Conservation (phyloP, 2,888 invertebrate genomes). For the Craniophora ligustri region DNA sequence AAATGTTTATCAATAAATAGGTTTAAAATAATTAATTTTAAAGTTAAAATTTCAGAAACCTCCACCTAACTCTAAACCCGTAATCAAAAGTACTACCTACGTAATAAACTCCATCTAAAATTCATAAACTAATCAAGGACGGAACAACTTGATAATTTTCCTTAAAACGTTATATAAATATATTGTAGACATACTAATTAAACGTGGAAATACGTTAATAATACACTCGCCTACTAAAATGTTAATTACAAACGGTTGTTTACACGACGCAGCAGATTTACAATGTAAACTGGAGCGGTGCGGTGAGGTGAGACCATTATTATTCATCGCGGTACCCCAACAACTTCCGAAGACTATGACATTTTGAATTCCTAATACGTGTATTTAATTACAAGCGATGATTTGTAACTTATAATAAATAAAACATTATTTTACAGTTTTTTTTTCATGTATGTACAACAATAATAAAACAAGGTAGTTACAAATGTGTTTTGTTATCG, state of each 20-base stretch:
- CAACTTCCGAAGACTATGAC: slow-evolving; percentile 43
- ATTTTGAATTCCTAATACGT: slow-evolving; percentile 43
- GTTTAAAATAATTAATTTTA: too few species aligned
- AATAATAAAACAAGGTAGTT: too few species aligned
- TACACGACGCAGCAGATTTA: slow-evolving; percentile 62
- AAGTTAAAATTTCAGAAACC: slow-evolving; percentile 7
- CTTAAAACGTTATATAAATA: slow-evolving; percentile 31
- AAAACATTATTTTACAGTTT: too few species aligned
- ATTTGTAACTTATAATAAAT: not conserved
- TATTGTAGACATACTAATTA: slow-evolving; percentile 50
- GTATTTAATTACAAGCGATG: slow-evolving; percentile 16
- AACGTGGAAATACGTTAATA: slow-evolving; percentile 53
- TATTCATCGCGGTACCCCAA: slow-evolving; percentile 57
- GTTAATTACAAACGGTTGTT: slow-evolving; percentile 61
- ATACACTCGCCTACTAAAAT: slow-evolving; percentile 59
- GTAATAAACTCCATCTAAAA: slow-evolving; percentile 30
- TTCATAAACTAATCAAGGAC: slow-evolving; percentile 43
- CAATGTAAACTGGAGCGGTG: slow-evolving; percentile 58
- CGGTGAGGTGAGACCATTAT: slow-evolving; percentile 56
- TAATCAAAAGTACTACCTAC: slow-evolving; percentile 18
- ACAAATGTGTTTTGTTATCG: too few species aligned
- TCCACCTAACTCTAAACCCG: slow-evolving; percentile 4
- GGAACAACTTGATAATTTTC: slow-evolving; percentile 26
- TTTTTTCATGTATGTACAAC: too few species aligned
- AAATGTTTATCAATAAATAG: too few species aligned